Conservation (phyloP, 1,140 invertebrate species). For the Temnothorax curvispinosus region DNA sequence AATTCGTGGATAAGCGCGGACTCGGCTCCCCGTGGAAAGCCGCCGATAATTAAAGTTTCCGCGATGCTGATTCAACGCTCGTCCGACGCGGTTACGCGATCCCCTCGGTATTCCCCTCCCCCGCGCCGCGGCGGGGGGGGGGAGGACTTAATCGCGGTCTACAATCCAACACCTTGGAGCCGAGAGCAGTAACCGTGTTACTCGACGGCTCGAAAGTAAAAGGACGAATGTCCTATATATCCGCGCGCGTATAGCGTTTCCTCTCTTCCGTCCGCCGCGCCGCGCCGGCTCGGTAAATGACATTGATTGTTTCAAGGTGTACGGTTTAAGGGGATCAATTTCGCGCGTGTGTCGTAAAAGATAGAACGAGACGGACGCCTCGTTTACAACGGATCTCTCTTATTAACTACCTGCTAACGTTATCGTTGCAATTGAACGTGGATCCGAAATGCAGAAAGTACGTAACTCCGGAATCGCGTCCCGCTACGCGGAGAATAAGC, state of each 20-base stretch:
- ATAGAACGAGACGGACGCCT: neutral
- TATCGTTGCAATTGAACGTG: neutral
- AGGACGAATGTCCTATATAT: slow-evolving; percentile 29
- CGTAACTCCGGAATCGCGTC: neutral
- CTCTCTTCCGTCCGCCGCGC: neutral
- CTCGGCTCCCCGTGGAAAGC: slow-evolving; percentile 28
- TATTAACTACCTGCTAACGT: too few relatives aligned
- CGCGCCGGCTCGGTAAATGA: neutral
- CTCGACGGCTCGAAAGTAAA: slow-evolving; percentile 33
- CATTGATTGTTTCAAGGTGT: slow-evolving; percentile 39
- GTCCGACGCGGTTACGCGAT: slow-evolving; percentile 39
- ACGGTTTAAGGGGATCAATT: neutral
- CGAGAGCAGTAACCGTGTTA: slow-evolving; percentile 19
- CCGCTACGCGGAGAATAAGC: neutral
- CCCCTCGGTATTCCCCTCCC: neutral
- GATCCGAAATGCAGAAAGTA: neutral
- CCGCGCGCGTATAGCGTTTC: neutral
- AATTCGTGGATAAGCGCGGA: slow-evolving; percentile 53
- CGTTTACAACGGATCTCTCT: neutral
- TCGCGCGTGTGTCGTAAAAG: neutral
- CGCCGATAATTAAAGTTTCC: slow-evolving; percentile 62
- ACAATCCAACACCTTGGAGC: slow-evolving; percentile 33
- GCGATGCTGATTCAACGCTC: slow-evolving; percentile 41
- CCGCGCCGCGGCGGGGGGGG: neutral
- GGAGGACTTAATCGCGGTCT: neutral